Evolutionary conservation across 2,797 vertebrate species (phyloP).

Genomic region (Artibeus jamaicensis): DNA sequence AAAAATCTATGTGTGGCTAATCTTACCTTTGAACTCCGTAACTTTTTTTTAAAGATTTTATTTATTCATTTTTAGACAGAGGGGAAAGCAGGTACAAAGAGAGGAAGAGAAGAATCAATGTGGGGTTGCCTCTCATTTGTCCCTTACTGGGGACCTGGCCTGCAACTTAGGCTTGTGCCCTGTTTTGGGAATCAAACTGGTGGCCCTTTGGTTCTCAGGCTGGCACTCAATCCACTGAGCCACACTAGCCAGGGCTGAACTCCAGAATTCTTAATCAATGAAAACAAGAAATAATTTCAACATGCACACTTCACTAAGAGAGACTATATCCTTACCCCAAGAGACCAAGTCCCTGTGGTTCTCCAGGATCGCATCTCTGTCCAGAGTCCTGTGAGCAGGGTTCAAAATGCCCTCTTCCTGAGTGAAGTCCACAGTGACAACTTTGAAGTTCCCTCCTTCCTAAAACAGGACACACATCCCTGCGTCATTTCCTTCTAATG

Average conservation of each 20-base stretch:
- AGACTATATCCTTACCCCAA: constrained; percentile 54
- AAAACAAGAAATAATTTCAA: not conserved
- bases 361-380: constrained; percentile 37
- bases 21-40: not conserved
- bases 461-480: constrained; percentile 58
- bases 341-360: constrained; percentile 39
- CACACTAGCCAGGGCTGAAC: not conserved
- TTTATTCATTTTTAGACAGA: too few relatives aligned
- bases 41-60: not conserved
- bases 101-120: too few relatives aligned
- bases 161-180: too few relatives aligned
- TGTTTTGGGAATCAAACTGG: too few relatives aligned
- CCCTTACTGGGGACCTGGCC: too few relatives aligned
- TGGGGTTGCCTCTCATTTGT: too few relatives aligned
- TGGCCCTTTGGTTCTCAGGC: too few relatives aligned
- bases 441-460: constrained; percentile 56
- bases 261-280: not conserved
- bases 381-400: not conserved
- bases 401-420: constrained; percentile 33
- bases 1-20: not conserved
- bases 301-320: not conserved
- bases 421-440: constrained; percentile 64
- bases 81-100: too few relatives aligned
- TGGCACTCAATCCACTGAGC: too few relatives aligned
- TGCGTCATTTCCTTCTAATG: not conserved